Percentiles rank a stretch among this genome's conserved stretches.
Evolutionary conservation across 1,140 invertebrate genomes (phyloP).

Genomic region (Oryzaephilus surinamensis): DNA sequence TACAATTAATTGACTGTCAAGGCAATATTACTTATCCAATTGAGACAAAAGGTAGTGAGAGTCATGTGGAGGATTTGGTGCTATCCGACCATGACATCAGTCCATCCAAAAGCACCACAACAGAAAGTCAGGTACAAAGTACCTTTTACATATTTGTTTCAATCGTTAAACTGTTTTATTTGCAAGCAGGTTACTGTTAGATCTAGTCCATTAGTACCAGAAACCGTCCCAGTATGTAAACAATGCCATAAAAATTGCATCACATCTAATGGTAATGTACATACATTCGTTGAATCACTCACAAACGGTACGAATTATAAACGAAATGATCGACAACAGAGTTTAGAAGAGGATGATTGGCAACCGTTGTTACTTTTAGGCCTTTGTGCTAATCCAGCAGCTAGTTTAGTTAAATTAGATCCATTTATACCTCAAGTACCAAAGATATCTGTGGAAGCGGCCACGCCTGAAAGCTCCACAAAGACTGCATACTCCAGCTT

Average conservation of each 20-base stretch:
- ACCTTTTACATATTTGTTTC: slow-evolving; percentile 1
- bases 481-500: slow-evolving; percentile 14
- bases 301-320: background rate
- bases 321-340: slow-evolving; percentile 8
- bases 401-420: slow-evolving; percentile 50
- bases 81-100: slow-evolving; percentile 47
- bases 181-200: slow-evolving; percentile 51
- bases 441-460: slow-evolving; percentile 62
- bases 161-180: slow-evolving; percentile 1
- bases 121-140: slow-evolving; percentile 54
- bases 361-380: slow-evolving; percentile 53
- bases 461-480: slow-evolving; percentile 50
- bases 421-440: slow-evolving; percentile 43
- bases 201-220: slow-evolving; percentile 52
- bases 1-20: slow-evolving; percentile 45
- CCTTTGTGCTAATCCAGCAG: slow-evolving; percentile 50
- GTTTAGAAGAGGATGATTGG: slow-evolving; percentile 38
- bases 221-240: slow-evolving; percentile 52
- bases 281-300: background rate
- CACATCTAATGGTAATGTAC: slow-evolving; percentile 24
- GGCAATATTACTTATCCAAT: slow-evolving; percentile 25
- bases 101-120: slow-evolving; percentile 58
- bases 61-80: slow-evolving; percentile 32
- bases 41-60: slow-evolving; percentile 32
- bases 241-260: slow-evolving; percentile 64